Evolutionary conservation across 2,113 vertebrate species (phyloP).

Genomic region (Xenotilapia caudafasciata): DNA sequence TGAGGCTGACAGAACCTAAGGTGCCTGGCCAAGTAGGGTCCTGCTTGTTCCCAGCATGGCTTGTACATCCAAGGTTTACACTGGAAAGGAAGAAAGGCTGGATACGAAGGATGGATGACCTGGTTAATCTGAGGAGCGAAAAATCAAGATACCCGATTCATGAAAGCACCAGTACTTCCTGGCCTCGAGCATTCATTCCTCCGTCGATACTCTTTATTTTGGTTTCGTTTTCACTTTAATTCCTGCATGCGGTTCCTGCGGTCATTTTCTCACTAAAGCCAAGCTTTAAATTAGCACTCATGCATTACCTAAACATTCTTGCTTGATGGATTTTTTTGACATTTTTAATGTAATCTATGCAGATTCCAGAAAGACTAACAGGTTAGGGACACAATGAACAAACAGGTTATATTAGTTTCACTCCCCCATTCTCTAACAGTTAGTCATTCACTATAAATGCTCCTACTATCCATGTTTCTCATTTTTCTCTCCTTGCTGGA

Average conservation of each 20-base stretch:
- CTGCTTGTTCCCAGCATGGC: neutral
- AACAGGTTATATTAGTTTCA: slow-evolving; percentile 2
- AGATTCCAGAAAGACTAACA: neutral
- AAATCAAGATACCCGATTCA: slow-evolving; percentile 25
- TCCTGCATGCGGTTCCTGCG: neutral
- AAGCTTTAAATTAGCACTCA: neutral
- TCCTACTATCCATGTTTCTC: slow-evolving; percentile 27
- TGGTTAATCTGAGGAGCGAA: slow-evolving; percentile 37
- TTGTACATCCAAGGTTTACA: neutral
- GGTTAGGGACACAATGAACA: neutral
- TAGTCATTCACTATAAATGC: slow-evolving; percentile 22
- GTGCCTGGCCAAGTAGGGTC: neutral
- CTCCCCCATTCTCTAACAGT: neutral
- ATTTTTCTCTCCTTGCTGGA: neutral
- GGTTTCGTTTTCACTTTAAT: neutral
- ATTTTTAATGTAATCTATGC: neutral
- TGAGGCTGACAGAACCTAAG: neutral
- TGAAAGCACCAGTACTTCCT: slow-evolving; percentile 29
- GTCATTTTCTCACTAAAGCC: neutral
- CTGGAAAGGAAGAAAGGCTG: neutral
- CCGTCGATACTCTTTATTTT: neutral
- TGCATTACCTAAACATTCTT: neutral
- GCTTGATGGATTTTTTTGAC: neutral
- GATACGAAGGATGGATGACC: slow-evolving; percentile 28
- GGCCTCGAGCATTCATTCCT: neutral